Conservation (phyloP, 2,888 invertebrate genomes). For the Agonopterix subpropinquella region DNA sequence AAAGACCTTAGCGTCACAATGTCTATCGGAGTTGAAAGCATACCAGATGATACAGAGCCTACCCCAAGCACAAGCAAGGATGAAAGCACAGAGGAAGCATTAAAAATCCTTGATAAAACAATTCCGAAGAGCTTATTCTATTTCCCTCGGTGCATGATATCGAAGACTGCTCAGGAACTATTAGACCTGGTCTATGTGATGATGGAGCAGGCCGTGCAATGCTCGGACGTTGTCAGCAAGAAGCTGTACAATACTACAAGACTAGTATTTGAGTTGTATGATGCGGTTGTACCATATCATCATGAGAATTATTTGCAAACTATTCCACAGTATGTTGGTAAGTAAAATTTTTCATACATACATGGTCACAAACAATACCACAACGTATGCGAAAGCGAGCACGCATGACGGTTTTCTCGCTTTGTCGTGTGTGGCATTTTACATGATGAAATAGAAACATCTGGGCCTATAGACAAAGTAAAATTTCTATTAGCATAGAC, state of each 20-base stretch:
- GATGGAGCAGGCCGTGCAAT: slow-evolving; percentile 79
- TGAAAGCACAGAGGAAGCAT: slow-evolving; percentile 42
- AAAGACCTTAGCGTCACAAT: slow-evolving; percentile 87
- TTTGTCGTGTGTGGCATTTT: too few relatives aligned
- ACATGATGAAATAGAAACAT: too few relatives aligned
- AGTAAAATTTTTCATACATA: slow-evolving; percentile 22
- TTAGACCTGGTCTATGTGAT: slow-evolving; percentile 78
- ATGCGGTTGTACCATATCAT: slow-evolving; percentile 84
- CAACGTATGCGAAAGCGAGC: too few relatives aligned
- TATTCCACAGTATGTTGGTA: slow-evolving; percentile 91
- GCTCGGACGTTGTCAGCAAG: slow-evolving; percentile 77
- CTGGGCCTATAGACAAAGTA: too few relatives aligned
- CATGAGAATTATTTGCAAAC: slow-evolving; percentile 87
- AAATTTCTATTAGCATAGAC: too few relatives aligned
- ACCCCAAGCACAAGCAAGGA: slow-evolving; percentile 12
- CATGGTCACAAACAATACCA: too few relatives aligned
- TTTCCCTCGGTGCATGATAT: slow-evolving; percentile 76
- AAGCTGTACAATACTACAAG: slow-evolving; percentile 82
- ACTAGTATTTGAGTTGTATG: slow-evolving; percentile 85
- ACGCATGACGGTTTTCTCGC: too few relatives aligned
- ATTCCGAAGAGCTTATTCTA: slow-evolving; percentile 61
- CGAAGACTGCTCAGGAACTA: slow-evolving; percentile 78
- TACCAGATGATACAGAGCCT: slow-evolving; percentile 26
- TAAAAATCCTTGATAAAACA: slow-evolving; percentile 53
- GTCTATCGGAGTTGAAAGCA: slow-evolving; percentile 68